Evolutionary conservation across 2,888 invertebrate species (phyloP), one percentile per base, ranked within the genome.

Genomic region (Prenolepis imparis): DNA sequence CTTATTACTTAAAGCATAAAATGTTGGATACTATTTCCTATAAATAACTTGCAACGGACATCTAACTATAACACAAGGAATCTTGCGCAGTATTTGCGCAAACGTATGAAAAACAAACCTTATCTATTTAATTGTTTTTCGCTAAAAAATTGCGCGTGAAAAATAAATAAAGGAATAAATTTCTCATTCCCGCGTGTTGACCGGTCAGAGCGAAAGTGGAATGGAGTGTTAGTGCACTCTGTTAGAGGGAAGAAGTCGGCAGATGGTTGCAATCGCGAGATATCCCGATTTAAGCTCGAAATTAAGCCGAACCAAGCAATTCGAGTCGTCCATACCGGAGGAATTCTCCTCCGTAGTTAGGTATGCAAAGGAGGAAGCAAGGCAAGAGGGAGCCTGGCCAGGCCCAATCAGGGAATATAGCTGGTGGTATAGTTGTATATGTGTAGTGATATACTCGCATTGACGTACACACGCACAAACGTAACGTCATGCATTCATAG

Each of bases 291-390:
- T 88, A 82, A 88, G 78, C 85, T 83, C 57, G 87, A 89, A 90
- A 90, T 90, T 90, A 90, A 90, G 86, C 90, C 73, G 89, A 89
- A 85, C 81, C 83, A 81, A 87, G 85, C 85, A 82, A 87, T 88
- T 84, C 83, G 72, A 81, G 75, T 81, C 84, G 85, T 36, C 70
- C 78, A n/a, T 70, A 80, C 59, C 73, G 84, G 84, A 82, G 87
- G 87, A 86, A 87, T 87, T 89, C 88, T 88, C 89, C 90, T 86
- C 83, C 82, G 88, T 93, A 92, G 92, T 93, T 93, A 93, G 91
- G 90, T 92, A 93, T 93, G 92, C 93, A 92, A 92, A 93, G 89
- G 90, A 90, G 89, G 84, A 89, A 91, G 88, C 89, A 85, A 87
- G 88, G 85, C 82, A 85, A 84, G 84, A 87, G 90, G 85, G 85